These are phyloP conservation scores for Rutilus rutilus DNA, from an alignment of 2,113 vertebrate genomes.

Conservation along the genomic window DNA sequence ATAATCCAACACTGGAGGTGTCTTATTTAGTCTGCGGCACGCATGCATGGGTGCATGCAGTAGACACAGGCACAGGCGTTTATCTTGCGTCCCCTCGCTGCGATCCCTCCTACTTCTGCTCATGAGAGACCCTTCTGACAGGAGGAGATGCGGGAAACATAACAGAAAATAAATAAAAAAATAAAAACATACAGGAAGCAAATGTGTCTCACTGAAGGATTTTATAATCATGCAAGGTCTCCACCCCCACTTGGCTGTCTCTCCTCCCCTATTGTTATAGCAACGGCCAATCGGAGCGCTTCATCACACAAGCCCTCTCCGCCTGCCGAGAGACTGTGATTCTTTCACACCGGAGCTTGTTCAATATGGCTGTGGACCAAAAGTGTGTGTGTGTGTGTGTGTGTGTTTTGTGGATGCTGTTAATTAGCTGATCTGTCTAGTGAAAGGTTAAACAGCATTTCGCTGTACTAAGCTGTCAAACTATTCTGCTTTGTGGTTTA, in stretches of 20 bases:
- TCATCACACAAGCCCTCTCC: constrained; percentile 56
- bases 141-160: constrained; percentile 43
- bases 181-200: constrained; percentile 61
- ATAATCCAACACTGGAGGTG: constrained; percentile 55
- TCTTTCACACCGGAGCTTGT: constrained; percentile 59
- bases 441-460: background rate
- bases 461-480: constrained; percentile 13
- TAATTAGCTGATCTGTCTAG: constrained; percentile 43
- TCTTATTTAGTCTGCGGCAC: constrained; percentile 41
- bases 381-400: constrained; percentile 44
- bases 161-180: constrained; percentile 42
- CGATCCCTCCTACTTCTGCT: constrained; percentile 18
- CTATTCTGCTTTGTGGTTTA: constrained; percentile 17
- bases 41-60: constrained; percentile 6
- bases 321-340: constrained; percentile 64
- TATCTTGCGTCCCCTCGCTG: constrained; percentile 17
- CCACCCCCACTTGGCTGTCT: constrained; percentile 64
- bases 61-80: background rate
- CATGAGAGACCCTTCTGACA: constrained; percentile 43
- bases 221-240: constrained; percentile 72
- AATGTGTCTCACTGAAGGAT: constrained; percentile 65
- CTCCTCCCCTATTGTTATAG: constrained; percentile 76
- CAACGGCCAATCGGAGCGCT: constrained; percentile 70
- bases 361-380: constrained; percentile 48
- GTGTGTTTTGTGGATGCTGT: constrained; percentile 32